Conservation (phyloP, 1,140 invertebrate genomes). For the Zaprionus gabonicus region DNA sequence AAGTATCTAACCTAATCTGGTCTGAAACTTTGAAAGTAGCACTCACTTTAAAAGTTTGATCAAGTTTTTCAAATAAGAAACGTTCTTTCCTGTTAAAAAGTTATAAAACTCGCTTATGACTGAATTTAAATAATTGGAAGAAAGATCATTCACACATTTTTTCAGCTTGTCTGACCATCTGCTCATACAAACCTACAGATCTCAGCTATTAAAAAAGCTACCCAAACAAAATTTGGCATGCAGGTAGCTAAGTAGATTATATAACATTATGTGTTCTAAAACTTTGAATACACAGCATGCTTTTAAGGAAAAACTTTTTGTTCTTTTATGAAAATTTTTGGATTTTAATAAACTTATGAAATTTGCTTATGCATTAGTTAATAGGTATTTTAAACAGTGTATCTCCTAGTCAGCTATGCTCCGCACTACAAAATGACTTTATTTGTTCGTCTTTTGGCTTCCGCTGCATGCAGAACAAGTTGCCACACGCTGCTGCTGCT, state of each 20-base stretch:
- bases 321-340: background rate
- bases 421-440: background rate
- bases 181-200: background rate
- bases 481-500: background rate
- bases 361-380: background rate
- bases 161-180: too few species aligned
- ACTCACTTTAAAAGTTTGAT: background rate
- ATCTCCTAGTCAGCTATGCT: background rate
- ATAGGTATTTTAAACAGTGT: background rate
- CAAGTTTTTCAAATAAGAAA: too few species aligned
- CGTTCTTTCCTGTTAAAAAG: too few species aligned
- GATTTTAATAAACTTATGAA: background rate
- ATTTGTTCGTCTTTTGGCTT: conserved; percentile 5
- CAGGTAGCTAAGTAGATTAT: fast-evolving
- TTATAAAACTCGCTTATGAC: too few species aligned
- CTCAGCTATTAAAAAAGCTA: background rate
- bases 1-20: background rate
- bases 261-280: background rate
- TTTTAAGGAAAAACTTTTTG: background rate
- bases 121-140: too few species aligned
- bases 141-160: too few species aligned
- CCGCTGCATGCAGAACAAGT: background rate
- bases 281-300: background rate
- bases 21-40: background rate
- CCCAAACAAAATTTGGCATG: background rate